Percentiles rank a stretch among this genome's conserved stretches.
Evolutionary conservation across 2,113 vertebrate genomes (phyloP).

Genomic region (Ceratotherium simum): DNA sequence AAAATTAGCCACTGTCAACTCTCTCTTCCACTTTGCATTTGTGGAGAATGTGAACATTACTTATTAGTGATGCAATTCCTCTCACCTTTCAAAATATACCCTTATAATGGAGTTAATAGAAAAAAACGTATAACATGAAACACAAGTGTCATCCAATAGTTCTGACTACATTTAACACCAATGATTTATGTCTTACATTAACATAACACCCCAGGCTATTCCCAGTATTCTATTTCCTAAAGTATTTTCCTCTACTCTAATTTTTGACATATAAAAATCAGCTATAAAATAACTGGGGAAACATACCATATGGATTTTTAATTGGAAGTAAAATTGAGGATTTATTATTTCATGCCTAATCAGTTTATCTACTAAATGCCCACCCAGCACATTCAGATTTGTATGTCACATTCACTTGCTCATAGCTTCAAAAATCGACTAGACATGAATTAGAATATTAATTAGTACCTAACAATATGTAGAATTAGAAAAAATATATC

Average conservation of each 20-base stretch:
- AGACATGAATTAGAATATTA: neutral
- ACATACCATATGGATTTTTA: slow-evolving; percentile 14
- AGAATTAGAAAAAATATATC: slow-evolving; percentile 42
- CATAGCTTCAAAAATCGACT: neutral
- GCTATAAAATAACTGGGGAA: neutral
- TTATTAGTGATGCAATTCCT: neutral
- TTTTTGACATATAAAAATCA: slow-evolving; percentile 15
- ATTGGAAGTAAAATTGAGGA: neutral
- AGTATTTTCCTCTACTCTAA: slow-evolving; percentile 17
- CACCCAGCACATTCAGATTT: neutral
- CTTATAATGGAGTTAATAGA: neutral
- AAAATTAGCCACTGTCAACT: neutral
- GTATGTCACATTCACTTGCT: neutral
- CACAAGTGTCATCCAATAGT: neutral
- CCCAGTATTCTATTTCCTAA: neutral
- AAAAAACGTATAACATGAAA: neutral
- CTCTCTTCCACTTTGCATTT: neutral
- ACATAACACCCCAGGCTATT: neutral
- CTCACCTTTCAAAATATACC: neutral
- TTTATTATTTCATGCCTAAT: slow-evolving; percentile 13
- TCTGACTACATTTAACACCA: neutral
- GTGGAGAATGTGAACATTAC: neutral
- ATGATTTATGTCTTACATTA: neutral
- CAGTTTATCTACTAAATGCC: neutral
- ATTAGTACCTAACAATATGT: neutral